Evolutionary conservation across 2,113 vertebrate species (phyloP).

Genomic region (Ceyx margarethae): DNA sequence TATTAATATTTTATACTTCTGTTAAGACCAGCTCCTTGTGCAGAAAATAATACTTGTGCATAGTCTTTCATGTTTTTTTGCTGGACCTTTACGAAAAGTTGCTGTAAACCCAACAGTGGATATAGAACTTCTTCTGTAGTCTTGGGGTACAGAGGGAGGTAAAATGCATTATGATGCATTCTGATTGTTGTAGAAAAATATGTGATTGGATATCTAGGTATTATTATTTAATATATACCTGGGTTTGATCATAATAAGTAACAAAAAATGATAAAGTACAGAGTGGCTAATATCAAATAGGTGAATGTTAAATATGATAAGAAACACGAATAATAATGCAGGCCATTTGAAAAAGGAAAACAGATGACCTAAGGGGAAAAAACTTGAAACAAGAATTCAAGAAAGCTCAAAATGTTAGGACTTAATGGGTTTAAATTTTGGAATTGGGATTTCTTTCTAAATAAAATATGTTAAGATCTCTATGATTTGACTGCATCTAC

Average conservation of each 20-base stretch:
- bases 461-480: not conserved
- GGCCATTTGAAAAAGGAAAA: not conserved
- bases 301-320: not conserved
- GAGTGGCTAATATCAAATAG: not conserved
- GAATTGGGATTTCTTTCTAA: not conserved
- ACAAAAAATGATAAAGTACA: not conserved
- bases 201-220: not conserved
- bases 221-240: not conserved
- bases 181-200: not conserved
- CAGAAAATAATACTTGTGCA: not conserved
- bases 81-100: not conserved
- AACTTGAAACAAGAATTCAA: not conserved
- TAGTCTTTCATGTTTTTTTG: not conserved
- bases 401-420: not conserved
- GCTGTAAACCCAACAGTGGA: not conserved
- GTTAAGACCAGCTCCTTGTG: not conserved
- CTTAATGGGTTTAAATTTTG: not conserved
- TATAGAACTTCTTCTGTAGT: not conserved
- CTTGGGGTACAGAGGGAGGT: not conserved
- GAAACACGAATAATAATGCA: not conserved
- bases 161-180: not conserved
- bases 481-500: not conserved
- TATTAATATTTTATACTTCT: slow-evolving; percentile 43
- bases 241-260: not conserved
- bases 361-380: not conserved